These are phyloP conservation scores for Ictalurus furcatus DNA, from an alignment of 2,113 vertebrate genomes.

Conservation along the genomic window DNA sequence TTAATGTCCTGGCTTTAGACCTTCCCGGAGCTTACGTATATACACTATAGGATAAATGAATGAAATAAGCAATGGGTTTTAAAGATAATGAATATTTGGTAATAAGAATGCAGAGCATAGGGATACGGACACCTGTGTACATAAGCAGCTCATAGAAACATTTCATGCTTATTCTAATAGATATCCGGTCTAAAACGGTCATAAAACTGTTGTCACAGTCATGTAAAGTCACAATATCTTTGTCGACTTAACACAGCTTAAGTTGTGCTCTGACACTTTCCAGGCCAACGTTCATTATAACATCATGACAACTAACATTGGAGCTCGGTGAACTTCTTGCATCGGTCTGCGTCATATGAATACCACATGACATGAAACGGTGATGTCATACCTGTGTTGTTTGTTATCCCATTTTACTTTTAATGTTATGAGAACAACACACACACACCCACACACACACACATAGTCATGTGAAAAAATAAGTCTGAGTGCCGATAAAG, in stretches of 20 bases:
- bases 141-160: not conserved
- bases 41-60: not conserved
- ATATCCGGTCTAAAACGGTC: not conserved
- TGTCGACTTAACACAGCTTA: not conserved
- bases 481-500: too few species aligned
- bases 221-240: not conserved
- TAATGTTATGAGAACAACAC: not conserved
- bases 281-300: not conserved
- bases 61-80: not conserved
- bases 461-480: too few species aligned
- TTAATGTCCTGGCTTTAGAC: not conserved
- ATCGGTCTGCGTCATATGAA: not conserved
- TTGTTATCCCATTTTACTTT: not conserved
- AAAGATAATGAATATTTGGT: not conserved
- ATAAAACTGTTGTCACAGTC: not conserved
- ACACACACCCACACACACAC: too few species aligned
- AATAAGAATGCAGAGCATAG: not conserved
- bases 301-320: not conserved
- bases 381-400: not conserved
- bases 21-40: not conserved
- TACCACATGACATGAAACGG: not conserved
- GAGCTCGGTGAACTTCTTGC: not conserved
- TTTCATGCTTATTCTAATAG: not conserved
- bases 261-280: not conserved
- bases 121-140: not conserved